These are phyloP conservation scores for Manduca sexta DNA, from an alignment of 1,140 invertebrate species.

Conservation along the genomic window DNA sequence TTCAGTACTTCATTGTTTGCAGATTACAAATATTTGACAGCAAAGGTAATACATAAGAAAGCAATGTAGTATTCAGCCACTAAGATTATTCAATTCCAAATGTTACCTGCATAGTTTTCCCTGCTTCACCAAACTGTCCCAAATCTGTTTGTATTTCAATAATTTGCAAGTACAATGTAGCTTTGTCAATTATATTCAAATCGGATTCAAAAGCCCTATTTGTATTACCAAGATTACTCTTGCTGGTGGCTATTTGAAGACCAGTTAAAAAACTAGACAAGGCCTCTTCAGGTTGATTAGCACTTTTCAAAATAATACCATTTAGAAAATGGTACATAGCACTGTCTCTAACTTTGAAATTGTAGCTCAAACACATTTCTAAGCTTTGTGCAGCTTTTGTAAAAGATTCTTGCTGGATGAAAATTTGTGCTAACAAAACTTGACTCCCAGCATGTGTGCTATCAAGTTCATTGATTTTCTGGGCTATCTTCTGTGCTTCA, in stretches of 20 bases:
- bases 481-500: constrained; percentile 78
- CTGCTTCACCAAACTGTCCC: constrained; percentile 85
- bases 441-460: constrained; percentile 86
- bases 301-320: constrained; percentile 87
- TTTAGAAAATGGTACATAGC: constrained; percentile 92
- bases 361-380: constrained; percentile 91
- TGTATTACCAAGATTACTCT: constrained; percentile 25
- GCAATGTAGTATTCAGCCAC: no score
- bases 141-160: constrained; percentile 84
- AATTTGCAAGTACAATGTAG: constrained; percentile 91
- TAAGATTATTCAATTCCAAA: background rate
- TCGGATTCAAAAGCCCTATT: constrained; percentile 57
- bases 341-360: constrained; percentile 93
- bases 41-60: no score
- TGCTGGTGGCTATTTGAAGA: constrained; percentile 47
- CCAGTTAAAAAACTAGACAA: constrained; percentile 80
- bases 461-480: constrained; percentile 85
- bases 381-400: constrained; percentile 87
- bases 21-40: no score
- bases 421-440: constrained; percentile 91
- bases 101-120: constrained; percentile 79
- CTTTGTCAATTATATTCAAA: constrained; percentile 84
- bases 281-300: constrained; percentile 82
- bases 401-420: constrained; percentile 82
- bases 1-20: no score